A percentile compares a stretch with the other conserved stretches of the same genome.
These are phyloP conservation scores for Leptinotarsa haldemani DNA, from an alignment of 2,888 invertebrate species.

Conservation along the genomic window DNA sequence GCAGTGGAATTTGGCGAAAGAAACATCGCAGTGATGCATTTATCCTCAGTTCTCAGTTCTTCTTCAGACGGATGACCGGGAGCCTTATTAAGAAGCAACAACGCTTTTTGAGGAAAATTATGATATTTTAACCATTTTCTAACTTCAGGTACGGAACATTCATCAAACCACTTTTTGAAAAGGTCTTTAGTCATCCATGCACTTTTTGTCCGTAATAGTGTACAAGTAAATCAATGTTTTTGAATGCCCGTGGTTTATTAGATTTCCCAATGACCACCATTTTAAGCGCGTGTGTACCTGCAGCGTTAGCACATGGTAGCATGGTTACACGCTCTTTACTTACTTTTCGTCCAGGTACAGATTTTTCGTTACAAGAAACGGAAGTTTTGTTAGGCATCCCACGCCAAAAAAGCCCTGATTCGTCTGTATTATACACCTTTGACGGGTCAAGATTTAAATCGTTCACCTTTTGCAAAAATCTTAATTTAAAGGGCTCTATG, in stretches of 20 bases:
- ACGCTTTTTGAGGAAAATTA: constrained; percentile 39
- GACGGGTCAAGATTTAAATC: neutral
- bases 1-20: constrained; percentile 52
- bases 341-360: constrained; percentile 37
- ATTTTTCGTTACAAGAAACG: constrained; percentile 31
- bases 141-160: constrained; percentile 45
- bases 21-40: constrained; percentile 53
- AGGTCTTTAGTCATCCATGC: constrained; percentile 41
- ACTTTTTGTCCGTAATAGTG: constrained; percentile 25
- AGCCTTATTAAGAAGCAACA: constrained; percentile 53
- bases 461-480: constrained; percentile 36
- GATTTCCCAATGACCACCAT: constrained; percentile 28
- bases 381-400: constrained; percentile 29
- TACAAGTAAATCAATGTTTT: constrained; percentile 36
- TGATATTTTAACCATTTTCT: constrained; percentile 46
- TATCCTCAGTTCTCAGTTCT: constrained; percentile 53
- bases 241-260: constrained; percentile 28
- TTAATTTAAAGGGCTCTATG: constrained; percentile 34
- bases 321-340: constrained; percentile 41
- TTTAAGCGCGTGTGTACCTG: constrained; percentile 28
- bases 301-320: constrained; percentile 41
- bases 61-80: constrained; percentile 49
- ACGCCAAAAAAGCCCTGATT: constrained; percentile 32
- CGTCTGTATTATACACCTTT: constrained; percentile 29
- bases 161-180: constrained; percentile 38